Evolutionary conservation across 1,140 invertebrate species (phyloP).

Genomic region (Papilio aristodemus): DNA sequence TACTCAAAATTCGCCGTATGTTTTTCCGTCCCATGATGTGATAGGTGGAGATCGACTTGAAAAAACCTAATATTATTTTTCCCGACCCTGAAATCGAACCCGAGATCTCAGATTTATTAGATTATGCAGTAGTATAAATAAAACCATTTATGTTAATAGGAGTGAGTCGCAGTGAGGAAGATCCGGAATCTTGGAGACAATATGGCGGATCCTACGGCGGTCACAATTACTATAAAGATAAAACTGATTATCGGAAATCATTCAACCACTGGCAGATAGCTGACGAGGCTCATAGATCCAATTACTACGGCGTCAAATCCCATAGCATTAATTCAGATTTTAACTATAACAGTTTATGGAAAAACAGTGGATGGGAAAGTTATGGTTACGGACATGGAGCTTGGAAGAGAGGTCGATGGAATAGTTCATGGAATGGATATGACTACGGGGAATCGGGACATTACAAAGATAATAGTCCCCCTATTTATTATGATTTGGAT

Average conservation of each 20-base stretch:
- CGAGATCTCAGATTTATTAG: too few species aligned
- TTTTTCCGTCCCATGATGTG: too few species aligned
- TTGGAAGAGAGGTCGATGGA: constrained; percentile 62
- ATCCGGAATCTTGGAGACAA: constrained; percentile 64
- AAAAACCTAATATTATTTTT: too few species aligned
- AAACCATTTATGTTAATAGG: constrained; percentile 43
- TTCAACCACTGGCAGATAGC: constrained; percentile 61
- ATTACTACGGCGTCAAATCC: constrained; percentile 51
- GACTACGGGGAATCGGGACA: constrained; percentile 48
- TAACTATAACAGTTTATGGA: constrained; percentile 60
- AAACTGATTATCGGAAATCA: constrained; percentile 64
- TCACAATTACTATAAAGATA: constrained; percentile 65
- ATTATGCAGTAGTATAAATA: too few species aligned
- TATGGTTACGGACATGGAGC: constrained; percentile 56
- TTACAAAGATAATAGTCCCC: constrained; percentile 36
- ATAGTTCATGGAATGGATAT: constrained; percentile 46
- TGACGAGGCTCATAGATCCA: constrained; percentile 40
- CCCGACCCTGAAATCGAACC: too few species aligned
- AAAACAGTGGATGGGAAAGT: constrained; percentile 43
- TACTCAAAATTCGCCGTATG: too few species aligned
- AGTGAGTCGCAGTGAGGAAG: constrained; percentile 52
- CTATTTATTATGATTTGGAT: constrained; percentile 40
- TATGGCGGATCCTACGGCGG: constrained; percentile 70
- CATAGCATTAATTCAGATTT: constrained; percentile 52
- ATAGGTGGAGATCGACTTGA: too few species aligned